phyloP scores from a whole-genome alignment of 2,113 vertebrate species.

The Crotalus horridus region DNA sequence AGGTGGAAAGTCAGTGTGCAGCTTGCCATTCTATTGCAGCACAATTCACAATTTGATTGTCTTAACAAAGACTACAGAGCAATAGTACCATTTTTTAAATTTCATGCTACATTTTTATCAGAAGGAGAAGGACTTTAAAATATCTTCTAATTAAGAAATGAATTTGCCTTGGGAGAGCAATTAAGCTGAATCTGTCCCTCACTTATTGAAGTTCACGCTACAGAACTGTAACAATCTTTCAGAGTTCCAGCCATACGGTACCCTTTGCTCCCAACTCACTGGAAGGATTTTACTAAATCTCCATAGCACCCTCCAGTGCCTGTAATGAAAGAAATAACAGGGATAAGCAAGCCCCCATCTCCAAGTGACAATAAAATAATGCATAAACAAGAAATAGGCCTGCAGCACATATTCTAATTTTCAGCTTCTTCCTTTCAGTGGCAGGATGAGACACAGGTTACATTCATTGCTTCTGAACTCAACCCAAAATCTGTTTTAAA shows the following conservation, averaged over 20 bases:
- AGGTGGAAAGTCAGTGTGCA: background rate
- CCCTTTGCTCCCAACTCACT: slow-evolving; percentile 12
- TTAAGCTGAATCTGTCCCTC: slow-evolving; percentile 55
- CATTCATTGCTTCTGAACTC: background rate
- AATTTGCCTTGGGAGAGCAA: slow-evolving; percentile 58
- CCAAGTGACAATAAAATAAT: background rate
- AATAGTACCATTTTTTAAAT: slow-evolving; percentile 17
- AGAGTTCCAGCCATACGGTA: slow-evolving; percentile 26
- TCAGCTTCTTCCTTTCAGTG: background rate
- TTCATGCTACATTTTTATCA: slow-evolving; percentile 22
- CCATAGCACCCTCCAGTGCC: background rate
- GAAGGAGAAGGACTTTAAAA: slow-evolving; percentile 48
- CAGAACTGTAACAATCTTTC: slow-evolving; percentile 49
- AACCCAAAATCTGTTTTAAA: background rate
- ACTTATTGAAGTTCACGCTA: slow-evolving; percentile 43
- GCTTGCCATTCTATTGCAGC: background rate
- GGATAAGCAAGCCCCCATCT: fast-evolving
- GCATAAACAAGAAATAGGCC: fast-evolving
- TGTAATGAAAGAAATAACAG: background rate
- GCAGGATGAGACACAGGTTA: background rate
- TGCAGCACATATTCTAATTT: background rate
- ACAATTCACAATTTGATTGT: background rate
- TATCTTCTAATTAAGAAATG: slow-evolving; percentile 66
- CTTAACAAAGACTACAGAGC: background rate
- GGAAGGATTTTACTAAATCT: background rate